Evolutionary conservation across 2,113 vertebrate species (phyloP).

Genomic region (Cryptomyrus ogoouensis): DNA sequence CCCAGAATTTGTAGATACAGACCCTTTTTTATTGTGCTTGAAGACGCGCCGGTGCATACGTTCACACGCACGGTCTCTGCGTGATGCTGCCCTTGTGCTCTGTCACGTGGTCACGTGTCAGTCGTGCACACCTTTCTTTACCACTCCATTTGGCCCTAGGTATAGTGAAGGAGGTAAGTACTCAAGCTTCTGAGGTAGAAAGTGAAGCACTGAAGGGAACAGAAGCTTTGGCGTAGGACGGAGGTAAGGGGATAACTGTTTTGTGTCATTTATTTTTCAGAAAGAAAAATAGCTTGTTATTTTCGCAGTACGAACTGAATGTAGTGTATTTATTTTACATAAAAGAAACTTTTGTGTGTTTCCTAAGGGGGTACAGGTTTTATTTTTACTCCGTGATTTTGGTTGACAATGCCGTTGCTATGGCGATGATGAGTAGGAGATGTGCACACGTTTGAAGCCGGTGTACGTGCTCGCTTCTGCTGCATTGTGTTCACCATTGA

Average conservation of each 20-base stretch:
- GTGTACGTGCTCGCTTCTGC: constrained; percentile 41
- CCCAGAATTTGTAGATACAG: background rate
- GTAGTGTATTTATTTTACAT: constrained; percentile 51
- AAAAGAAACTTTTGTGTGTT: constrained; percentile 30
- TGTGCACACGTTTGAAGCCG: constrained; percentile 28
- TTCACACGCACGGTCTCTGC: background rate
- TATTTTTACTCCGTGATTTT: constrained; percentile 1
- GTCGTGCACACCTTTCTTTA: constrained; percentile 38
- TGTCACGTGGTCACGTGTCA: constrained; percentile 14
- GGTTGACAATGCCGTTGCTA: constrained; percentile 21
- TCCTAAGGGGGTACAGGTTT: constrained; percentile 37
- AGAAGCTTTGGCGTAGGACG: background rate
- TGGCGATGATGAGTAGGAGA: constrained; percentile 30
- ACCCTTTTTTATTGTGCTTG: background rate
- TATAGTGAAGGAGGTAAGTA: background rate
- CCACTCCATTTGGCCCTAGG: constrained; percentile 10
- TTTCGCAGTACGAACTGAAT: constrained; percentile 59
- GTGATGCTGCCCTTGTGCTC: constrained; percentile 33
- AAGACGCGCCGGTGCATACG: background rate
- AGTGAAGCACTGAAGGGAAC: background rate
- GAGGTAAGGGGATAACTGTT: background rate
- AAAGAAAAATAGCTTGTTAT: constrained; percentile 30
- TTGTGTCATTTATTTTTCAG: constrained; percentile 17
- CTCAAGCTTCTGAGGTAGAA: background rate
- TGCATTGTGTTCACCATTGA: constrained; percentile 38